Evolutionary conservation across 1,140 invertebrate species (phyloP).

Genomic region (Eumeta japonica): DNA sequence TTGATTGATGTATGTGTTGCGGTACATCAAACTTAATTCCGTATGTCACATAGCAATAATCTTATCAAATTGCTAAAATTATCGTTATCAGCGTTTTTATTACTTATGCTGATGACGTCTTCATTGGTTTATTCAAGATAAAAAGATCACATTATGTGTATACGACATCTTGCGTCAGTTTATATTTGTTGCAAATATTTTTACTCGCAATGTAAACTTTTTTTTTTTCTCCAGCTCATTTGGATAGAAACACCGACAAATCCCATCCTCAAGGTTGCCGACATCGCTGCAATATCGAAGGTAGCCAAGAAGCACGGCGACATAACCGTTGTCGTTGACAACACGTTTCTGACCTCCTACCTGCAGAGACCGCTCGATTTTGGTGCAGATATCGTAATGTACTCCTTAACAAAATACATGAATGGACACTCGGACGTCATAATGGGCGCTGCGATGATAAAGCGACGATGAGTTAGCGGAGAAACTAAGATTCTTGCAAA

Average conservation of each 20-base stretch:
- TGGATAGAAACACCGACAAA: slow-evolving; percentile 99
- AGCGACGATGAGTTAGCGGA: slow-evolving; percentile 70
- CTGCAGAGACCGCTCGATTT: slow-evolving; percentile 88
- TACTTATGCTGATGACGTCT: too few relatives aligned
- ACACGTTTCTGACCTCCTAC: slow-evolving; percentile 96
- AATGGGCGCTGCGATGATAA: slow-evolving; percentile 87
- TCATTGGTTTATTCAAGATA: too few relatives aligned
- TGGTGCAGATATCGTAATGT: slow-evolving; percentile 89
- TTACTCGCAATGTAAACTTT: too few relatives aligned
- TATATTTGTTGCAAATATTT: too few relatives aligned
- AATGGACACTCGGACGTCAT: slow-evolving; percentile 98
- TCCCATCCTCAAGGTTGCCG: slow-evolving; percentile 87
- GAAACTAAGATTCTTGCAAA: slow-evolving; percentile 83
- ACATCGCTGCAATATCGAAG: slow-evolving; percentile 77
- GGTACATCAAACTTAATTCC: too few relatives aligned
- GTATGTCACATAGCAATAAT: too few relatives aligned
- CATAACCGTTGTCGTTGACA: slow-evolving; percentile 90
- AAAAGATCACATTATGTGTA: too few relatives aligned
- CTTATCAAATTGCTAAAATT: too few relatives aligned
- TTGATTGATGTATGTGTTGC: too few relatives aligned
- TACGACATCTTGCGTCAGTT: too few relatives aligned
- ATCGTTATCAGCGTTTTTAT: too few relatives aligned
- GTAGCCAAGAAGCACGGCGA: slow-evolving; percentile 63
- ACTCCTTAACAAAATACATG: slow-evolving; percentile 97
- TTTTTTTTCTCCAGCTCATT: slow-evolving; percentile 81